Base-by-base conservation (phyloP, 2,113 vertebrate species). In the Euleptes europaea region DNA sequence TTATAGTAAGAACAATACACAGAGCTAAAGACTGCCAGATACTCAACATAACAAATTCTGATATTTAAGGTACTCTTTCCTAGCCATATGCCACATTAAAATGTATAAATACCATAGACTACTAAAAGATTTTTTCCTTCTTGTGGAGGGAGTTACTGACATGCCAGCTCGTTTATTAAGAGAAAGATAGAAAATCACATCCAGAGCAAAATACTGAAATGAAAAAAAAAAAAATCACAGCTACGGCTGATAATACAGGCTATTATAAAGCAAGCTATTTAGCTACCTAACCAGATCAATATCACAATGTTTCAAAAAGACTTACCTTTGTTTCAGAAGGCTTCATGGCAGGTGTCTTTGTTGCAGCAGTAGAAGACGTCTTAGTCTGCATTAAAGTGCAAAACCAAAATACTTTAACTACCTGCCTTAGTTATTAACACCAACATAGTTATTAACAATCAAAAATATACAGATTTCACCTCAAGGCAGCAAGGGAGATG, bases 311-410 rank as follows among this genome's bases (percentile, higher is more conserved):
- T n/a, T 78, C 1, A 82, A 14, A 40, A 82, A 75, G 66, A 65
- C 80, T 49, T 94, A 97, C 96, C 96, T 93, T 95, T 66, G 90
- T 63, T 88, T 94, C 95, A 84, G 93, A 90, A 13, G 96, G 88
- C 77, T 95, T 94, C 96, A 94, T 93, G 11, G 79, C 85, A 83
- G 65, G 63, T 66, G 88, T 0, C 73, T 90, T 93, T 84, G 90
- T 65, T 67, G 81, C 70, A 82, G 86, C 87, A 0, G 0, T 47
- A 75, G 92, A 80, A 19, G 90, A 28, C 17, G 89, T 2, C 44
- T 88, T 87, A 3, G 91, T 80, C 93, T 95, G 87, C 54, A 19
- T 85, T 60, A 38, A 73, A 63, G 23, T 54, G 9, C 26, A 77
- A 78, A 84, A n/a, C n/a, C 49, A 69, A 74, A 28, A 44, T 51